Evolutionary conservation across 1,140 invertebrate species (phyloP).

Genomic region (Euschistus heros): DNA sequence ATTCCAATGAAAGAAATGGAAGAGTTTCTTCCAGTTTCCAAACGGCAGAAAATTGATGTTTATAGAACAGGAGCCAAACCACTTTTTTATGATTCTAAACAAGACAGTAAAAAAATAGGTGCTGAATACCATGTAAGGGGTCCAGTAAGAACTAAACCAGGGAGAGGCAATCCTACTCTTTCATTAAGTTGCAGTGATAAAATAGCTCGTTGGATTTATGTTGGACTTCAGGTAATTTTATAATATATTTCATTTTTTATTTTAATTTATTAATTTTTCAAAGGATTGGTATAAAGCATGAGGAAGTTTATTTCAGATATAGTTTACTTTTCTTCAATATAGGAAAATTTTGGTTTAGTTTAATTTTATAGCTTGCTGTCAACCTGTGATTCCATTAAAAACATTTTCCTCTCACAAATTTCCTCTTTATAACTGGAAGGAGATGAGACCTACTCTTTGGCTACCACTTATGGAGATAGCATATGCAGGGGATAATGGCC

Average conservation of each 20-base stretch:
- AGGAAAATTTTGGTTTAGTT: no score
- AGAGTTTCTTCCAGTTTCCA: conserved; percentile 8
- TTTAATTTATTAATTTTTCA: background rate
- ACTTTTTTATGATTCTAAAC: conserved; percentile 40
- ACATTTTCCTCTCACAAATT: no score
- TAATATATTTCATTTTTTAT: no score
- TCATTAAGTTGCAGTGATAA: conserved; percentile 92
- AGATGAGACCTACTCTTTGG: no score
- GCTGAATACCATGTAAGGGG: conserved; percentile 57
- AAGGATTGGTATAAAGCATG: background rate
- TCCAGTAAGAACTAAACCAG: conserved; percentile 79
- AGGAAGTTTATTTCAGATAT: background rate
- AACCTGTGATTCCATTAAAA: no score
- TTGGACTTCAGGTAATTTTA: conserved; percentile 53
- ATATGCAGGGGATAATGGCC: no score
- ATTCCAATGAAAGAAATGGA: conserved; percentile 36
- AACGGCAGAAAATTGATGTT: conserved; percentile 42
- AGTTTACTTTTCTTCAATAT: no score
- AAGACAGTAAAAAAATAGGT: conserved; percentile 47
- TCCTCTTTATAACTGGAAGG: no score
- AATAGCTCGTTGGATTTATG: conserved; percentile 72
- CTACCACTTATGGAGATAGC: no score
- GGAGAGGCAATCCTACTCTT: conserved; percentile 75
- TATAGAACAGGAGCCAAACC: conserved; percentile 84
- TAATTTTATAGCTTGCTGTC: no score